Evolutionary conservation across 2,113 vertebrate genomes (phyloP).

Genomic region (Pipra filicauda): DNA sequence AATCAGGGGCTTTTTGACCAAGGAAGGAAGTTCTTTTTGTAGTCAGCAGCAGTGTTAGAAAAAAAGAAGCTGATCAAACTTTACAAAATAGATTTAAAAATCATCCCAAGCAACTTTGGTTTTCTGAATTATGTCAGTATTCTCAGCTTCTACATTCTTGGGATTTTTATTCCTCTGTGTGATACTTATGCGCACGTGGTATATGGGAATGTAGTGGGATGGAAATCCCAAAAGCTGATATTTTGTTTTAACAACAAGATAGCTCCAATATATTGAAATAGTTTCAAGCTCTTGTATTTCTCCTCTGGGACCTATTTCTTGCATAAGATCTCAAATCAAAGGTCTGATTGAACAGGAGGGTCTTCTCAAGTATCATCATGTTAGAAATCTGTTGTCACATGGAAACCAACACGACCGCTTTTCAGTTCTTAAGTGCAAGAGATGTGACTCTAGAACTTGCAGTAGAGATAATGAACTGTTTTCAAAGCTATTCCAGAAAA

Average conservation of each 20-base stretch:
- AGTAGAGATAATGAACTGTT: not conserved
- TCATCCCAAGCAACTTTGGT: not conserved
- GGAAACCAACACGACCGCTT: not conserved
- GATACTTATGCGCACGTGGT: not conserved
- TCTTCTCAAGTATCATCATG: not conserved
- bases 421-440: not conserved
- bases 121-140: not conserved
- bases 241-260: not conserved
- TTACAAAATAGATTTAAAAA: not conserved
- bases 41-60: not conserved
- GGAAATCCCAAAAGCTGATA: not conserved
- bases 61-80: not conserved
- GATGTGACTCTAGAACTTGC: not conserved
- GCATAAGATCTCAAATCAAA: not conserved
- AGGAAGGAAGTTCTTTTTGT: not conserved
- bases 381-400: not conserved
- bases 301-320: not conserved
- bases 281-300: not conserved
- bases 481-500: not conserved
- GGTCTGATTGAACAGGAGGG: not conserved
- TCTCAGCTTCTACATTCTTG: not conserved
- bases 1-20: not conserved
- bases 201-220: not conserved
- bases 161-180: not conserved
- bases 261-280: not conserved